A percentile compares a stretch with the other conserved stretches of the same genome.
phyloP scores from a whole-genome alignment of 2,113 vertebrate genomes.

The Oxyura jamaicensis region DNA sequence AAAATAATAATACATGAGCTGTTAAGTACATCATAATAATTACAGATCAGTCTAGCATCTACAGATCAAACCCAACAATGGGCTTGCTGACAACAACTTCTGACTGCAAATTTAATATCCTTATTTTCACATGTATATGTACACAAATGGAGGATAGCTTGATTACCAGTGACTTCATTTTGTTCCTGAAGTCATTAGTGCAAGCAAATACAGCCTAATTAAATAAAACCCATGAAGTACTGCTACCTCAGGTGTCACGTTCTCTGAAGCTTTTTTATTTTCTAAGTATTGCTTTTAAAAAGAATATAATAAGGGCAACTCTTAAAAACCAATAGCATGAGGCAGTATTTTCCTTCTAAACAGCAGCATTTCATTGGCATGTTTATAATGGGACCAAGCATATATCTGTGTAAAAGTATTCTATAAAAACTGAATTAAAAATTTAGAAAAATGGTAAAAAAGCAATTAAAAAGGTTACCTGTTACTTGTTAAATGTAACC shows the following conservation, averaged over 20 bases:
- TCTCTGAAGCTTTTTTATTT: neutral
- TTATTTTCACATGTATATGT: neutral
- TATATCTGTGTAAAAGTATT: neutral
- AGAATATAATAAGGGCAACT: neutral
- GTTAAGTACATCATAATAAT: neutral
- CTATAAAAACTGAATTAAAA: neutral
- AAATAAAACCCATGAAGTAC: neutral
- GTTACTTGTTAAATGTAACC: neutral
- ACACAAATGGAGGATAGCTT: neutral
- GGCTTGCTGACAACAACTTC: neutral
- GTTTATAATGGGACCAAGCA: neutral
- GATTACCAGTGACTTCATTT: neutral
- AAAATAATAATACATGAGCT: neutral
- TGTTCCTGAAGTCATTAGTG: neutral
- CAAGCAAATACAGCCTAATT: neutral
- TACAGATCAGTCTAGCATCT: neutral
- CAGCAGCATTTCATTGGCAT: neutral
- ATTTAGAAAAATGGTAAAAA: neutral
- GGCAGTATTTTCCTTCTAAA: neutral
- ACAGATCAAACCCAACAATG: no score
- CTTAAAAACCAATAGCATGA: neutral
- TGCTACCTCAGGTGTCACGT: conserved; percentile 54
- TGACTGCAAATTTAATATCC: neutral
- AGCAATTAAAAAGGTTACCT: neutral
- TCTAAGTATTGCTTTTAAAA: conserved; percentile 48